Conservation (phyloP, 2,113 vertebrate species). For the Ginglymostoma cirratum region DNA sequence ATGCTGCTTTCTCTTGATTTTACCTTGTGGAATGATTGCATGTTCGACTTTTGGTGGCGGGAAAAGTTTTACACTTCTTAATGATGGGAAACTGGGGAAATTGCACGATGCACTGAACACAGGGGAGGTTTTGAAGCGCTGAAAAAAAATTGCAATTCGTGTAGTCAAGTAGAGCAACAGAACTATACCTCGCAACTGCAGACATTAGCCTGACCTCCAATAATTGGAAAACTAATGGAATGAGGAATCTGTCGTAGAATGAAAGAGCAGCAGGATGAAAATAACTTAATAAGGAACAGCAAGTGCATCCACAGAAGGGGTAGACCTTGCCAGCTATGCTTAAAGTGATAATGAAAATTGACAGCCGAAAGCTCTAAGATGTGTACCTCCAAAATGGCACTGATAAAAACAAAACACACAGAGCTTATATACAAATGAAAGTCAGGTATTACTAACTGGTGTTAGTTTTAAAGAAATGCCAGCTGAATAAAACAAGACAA, state of each 20-base stretch:
- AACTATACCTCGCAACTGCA: conserved; percentile 3
- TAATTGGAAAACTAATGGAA: conserved; percentile 36
- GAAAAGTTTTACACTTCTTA: conserved; percentile 45
- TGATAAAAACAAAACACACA: not conserved
- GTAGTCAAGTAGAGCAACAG: not conserved
- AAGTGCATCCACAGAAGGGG: not conserved
- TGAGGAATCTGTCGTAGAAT: not conserved
- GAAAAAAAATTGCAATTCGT: conserved; percentile 8
- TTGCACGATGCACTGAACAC: conserved; percentile 42
- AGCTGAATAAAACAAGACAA: not conserved
- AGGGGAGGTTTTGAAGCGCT: not conserved
- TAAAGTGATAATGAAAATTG: not conserved
- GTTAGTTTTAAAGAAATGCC: not conserved
- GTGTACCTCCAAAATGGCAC: not conserved
- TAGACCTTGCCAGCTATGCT: not conserved
- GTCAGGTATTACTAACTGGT: not conserved
- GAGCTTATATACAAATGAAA: not conserved
- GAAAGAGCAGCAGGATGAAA: not conserved
- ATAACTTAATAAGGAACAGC: conserved; percentile 18
- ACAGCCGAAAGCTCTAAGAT: not conserved
- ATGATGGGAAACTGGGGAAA: conserved; percentile 45
- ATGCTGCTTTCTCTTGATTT: conserved; percentile 10
- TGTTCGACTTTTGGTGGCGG: not conserved
- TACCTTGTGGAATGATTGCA: conserved; percentile 17
- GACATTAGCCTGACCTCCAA: conserved; percentile 27